Evolutionary conservation across 2,888 invertebrate genomes (phyloP).

Genomic region (Imbricaverruca yamaguchii): DNA sequence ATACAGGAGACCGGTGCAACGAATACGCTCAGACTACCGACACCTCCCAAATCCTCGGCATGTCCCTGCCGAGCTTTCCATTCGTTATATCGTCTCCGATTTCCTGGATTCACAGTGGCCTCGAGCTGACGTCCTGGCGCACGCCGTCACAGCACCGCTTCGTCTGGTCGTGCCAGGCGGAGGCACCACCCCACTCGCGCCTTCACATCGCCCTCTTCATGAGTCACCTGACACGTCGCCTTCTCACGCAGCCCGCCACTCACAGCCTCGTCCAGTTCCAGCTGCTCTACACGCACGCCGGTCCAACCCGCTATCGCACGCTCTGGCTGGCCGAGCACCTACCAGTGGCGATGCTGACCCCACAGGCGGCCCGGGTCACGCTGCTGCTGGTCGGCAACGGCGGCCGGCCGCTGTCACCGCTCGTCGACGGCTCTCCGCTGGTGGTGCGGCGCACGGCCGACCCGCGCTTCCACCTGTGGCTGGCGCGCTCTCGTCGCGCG

Average conservation of each 20-base stretch:
- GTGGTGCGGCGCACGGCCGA: background rate
- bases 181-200: background rate
- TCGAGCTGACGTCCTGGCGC: background rate
- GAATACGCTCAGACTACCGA: background rate
- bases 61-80: background rate
- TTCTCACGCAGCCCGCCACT: background rate
- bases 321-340: background rate
- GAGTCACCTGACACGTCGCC: background rate
- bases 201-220: background rate
- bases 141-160: background rate
- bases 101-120: background rate
- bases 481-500: background rate
- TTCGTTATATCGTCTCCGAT: background rate
- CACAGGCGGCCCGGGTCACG: background rate
- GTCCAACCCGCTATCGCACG: background rate
- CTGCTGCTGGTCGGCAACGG: background rate
- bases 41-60: background rate
- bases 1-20: background rate
- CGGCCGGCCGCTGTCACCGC: background rate
- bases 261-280: background rate
- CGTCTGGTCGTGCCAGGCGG: background rate
- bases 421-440: background rate
- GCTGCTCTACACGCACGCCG: slow-evolving; percentile 1
- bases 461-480: background rate
- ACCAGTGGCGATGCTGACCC: background rate